These are phyloP conservation scores for Euzophera pinguis DNA, from an alignment of 2,888 invertebrate species.

Conservation along the genomic window DNA sequence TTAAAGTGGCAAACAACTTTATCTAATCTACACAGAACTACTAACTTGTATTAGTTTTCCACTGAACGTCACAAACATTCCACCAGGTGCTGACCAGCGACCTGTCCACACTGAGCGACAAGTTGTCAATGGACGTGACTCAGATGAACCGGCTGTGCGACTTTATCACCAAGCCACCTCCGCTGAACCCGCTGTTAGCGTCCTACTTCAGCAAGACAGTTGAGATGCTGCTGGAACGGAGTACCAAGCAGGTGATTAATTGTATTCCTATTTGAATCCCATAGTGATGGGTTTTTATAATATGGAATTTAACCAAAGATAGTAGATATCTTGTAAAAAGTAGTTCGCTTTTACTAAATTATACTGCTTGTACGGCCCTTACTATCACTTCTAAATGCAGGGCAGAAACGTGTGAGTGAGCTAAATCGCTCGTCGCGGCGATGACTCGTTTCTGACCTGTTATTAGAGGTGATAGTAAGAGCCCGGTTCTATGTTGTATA, in stretches of 20 bases:
- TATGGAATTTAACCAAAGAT: no score
- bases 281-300: no score
- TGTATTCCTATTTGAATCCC: neutral
- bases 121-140: slow-evolving; percentile 87
- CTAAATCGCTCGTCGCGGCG: no score
- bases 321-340: no score
- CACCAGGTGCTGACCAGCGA: slow-evolving; percentile 87
- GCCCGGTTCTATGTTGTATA: no score
- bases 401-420: no score
- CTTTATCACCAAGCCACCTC: slow-evolving; percentile 92
- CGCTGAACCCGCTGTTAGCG: slow-evolving; percentile 95
- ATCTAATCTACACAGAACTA: neutral
- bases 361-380: no score
- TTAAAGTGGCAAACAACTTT: no score
- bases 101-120: slow-evolving; percentile 90
- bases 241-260: slow-evolving; percentile 83
- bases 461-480: no score
- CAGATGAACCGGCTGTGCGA: slow-evolving; percentile 92
- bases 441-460: no score
- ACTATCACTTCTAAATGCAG: no score
- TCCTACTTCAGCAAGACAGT: slow-evolving; percentile 98
- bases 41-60: neutral
- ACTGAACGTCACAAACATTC: neutral
- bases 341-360: no score
- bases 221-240: slow-evolving; percentile 92